Base-by-base conservation (phyloP, 2,888 invertebrate species). In the Drosophila testacea region DNA sequence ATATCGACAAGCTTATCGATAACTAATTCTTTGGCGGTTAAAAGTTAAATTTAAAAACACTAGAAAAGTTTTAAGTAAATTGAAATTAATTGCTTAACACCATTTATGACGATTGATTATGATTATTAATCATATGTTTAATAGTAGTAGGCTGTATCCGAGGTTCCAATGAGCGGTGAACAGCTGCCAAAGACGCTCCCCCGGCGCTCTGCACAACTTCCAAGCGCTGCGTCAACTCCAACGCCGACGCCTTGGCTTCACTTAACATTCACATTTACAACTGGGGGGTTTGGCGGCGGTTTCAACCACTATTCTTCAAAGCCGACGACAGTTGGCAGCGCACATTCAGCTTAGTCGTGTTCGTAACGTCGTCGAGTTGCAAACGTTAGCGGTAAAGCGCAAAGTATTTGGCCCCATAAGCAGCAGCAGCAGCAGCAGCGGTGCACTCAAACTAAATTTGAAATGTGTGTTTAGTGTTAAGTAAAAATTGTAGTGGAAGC, bases 281-380 rank as follows among this genome's bases (percentile, higher is more conserved):
- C n/a, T n/a, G 59, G 73, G 63, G 60, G 63, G 77, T 67, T 65
- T 56, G 54, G 28, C 61, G 57, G 63, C 74, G 65, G 50, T 69
- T 75, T 76, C 73, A 81, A 68, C 81, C 78, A 74, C 81, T 81
- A 57, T 70, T 69, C 34, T 10, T 50, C 60, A 51, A 22, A 62
- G 61, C 46, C 76, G 63, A 79, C 39, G 71, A 71, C 56, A 56
- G 54, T 79, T 65, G 47, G 67, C 67, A 62, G 66, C 64, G 54
- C 38, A 67, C 54, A 64, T 59, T 74, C 62, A 46, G 77, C 69
- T 88, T 86, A 91, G 91, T 91, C 91, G 91, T 90, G 84, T 90
- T 90, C 89, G 83, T 90, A 76, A 84, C 90, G 89, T 91, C 91
- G 91, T 89, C 81, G 75, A 85, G 88, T 84, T 81, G 66, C 54